Evolutionary conservation across 2,113 vertebrate species (phyloP), one percentile per base, ranked within the genome.

Genomic region (Cisticola juncidis): DNA sequence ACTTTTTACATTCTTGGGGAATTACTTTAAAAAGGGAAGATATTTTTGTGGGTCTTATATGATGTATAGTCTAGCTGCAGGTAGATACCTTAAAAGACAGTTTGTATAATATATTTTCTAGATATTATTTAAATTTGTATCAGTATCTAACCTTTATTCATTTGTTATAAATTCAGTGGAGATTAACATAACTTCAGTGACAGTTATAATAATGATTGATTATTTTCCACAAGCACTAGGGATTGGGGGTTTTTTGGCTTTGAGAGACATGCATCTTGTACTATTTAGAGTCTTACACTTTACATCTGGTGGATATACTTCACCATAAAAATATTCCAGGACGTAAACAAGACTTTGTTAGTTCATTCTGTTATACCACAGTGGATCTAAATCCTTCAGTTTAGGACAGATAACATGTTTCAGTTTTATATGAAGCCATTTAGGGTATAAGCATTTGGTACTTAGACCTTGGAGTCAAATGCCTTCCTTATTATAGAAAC

Each of bases 231-330:
- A 54, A 68, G 20, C 29, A 38, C 4, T n/a, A 50, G 3, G 2
- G 8, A 6, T 19, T 81, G 16, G 8, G 1, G 0, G 0, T 2
- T 29, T 36, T 47, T 70, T 17, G 19, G 15, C 7, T 86, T 82
- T 40, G 20, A 62, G 33, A 68, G 15, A 20, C 10, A 62, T 2
- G 3, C 3, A 51, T 1, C 5, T 53, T 51, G 14, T 25, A 5
- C 5, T 61, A 9, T 12, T 66, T 58, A 26, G 6, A 53, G 16
- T 38, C 14, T 81, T 9, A 20, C 5, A 28, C 5, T 29, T 66
- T 54, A 33, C 15, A 17, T 36, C 36, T 15, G 2, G 18, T 26
- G 12, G 16, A 85, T 73, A 76, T 1, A 36, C 54, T 86, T 58
- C 0, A 61, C 18, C 12, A 70, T 11, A 54, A 92, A 56, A 68